These are phyloP conservation scores for Cladorhizidae sp. DNA, from an alignment of 37 sponge, comb jelly and placozoan species.

Conservation along the genomic window DNA sequence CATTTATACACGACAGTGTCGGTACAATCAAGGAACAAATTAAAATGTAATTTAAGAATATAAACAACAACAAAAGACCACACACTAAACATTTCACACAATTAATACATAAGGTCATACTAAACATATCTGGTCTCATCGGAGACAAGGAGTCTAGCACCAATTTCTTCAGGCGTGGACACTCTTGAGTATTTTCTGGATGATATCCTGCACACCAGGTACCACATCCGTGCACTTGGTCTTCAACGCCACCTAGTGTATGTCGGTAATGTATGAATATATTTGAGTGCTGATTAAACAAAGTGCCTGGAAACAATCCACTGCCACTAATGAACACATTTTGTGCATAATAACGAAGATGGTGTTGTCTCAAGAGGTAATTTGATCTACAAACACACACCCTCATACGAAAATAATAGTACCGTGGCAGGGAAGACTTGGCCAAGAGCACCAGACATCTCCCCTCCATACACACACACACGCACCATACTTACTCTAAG, in stretches of 20 bases:
- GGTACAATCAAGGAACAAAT: too few relatives aligned
- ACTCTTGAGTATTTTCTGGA: conserved; percentile 53
- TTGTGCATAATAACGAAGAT: too few relatives aligned
- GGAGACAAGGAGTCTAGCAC: not conserved
- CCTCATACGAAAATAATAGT: too few relatives aligned
- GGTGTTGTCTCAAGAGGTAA: too few relatives aligned
- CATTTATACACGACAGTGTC: too few relatives aligned
- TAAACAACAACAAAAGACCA: not conserved
- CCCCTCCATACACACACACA: too few relatives aligned
- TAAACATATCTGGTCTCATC: not conserved
- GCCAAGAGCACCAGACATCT: too few relatives aligned
- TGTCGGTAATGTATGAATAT: not conserved
- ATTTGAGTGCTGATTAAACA: not conserved
- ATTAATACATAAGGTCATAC: not conserved
- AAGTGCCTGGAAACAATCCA: not conserved
- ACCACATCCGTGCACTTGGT: conserved; percentile 68
- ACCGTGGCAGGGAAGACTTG: too few relatives aligned
- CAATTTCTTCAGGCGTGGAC: not conserved
- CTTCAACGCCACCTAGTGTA: conserved; percentile 76
- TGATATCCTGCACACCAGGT: conserved; percentile 68
- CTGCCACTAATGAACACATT: not conserved
- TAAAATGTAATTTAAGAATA: too few relatives aligned
- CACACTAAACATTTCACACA: not conserved
- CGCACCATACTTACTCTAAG: too few relatives aligned
- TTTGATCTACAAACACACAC: too few relatives aligned